Evolutionary conservation across 2,113 vertebrate species (phyloP), one percentile per base, ranked within the genome.

Genomic region (Coturnix japonica): DNA sequence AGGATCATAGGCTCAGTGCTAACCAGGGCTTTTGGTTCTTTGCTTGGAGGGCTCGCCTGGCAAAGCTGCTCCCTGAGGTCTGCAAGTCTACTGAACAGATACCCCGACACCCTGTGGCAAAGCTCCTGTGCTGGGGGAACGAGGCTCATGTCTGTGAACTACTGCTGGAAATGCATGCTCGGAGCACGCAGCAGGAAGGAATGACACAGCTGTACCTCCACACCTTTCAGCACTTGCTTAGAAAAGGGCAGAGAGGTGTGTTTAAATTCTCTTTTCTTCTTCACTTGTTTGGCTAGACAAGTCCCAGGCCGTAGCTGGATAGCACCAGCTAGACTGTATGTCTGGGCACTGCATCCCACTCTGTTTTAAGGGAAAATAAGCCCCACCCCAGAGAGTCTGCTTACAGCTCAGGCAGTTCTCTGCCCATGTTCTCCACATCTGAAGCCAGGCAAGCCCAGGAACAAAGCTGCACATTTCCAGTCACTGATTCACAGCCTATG

Each of bases 41-140:
- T 85, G 72, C 75, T 89, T 77, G 87, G 81, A 96, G 84, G 89
- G n/a, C 25, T 92, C 26, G 43, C 89, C 67, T 90, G 66, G 75
- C 49, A 93, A 94, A 88, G 61, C 44, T 86, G n/a, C 57, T 94
- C 81, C 81, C 88, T 39, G 41, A 91, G 71, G 78, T 86, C 65
- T 81, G 75, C 64, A 73, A 85, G 72, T 59, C 60, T 86, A 31
- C 61, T 46, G 54, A 93, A 49, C n/a, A 88, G 85, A 72, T 7
- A 69, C 77, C 41, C 66, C 69, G n/a, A 53, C 33, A 69, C 66
- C 65, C 30, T 31, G 71, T 41, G 54, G 81, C 81, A 91, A 75
- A 95, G 83, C 54, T 90, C 31, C 41, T 90, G 63, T 86, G 22
- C 37, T 63, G 22, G 17, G 12, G 9, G 22, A 89, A 31, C 2